These are phyloP conservation scores for Zele albiditarsus DNA, from an alignment of 2,888 invertebrate genomes.

Conservation along the genomic window DNA sequence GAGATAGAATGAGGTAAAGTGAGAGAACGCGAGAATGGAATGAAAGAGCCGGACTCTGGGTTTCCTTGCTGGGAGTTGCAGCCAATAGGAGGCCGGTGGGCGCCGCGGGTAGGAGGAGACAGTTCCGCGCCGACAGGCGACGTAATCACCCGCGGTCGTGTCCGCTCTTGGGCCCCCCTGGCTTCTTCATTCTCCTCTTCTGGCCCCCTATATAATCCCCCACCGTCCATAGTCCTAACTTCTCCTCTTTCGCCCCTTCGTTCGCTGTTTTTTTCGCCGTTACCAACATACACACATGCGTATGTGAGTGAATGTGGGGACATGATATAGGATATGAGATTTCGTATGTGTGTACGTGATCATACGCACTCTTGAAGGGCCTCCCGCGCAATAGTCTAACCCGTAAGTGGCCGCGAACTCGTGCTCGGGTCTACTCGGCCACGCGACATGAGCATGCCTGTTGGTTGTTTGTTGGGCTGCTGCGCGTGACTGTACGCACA, in stretches of 20 bases:
- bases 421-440: conserved; percentile 45
- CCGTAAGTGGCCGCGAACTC: conserved; percentile 56
- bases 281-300: too few species aligned
- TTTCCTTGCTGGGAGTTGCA: conserved; percentile 58
- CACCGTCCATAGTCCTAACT: too few species aligned
- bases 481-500: conserved; percentile 36
- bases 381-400: conserved; percentile 32
- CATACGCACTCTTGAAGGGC: background rate
- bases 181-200: conserved; percentile 55
- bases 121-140: conserved; percentile 71
- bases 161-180: conserved; percentile 58
- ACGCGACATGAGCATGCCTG: conserved; percentile 56
- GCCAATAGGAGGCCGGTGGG: conserved; percentile 67
- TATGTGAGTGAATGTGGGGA: too few species aligned
- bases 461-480: conserved; percentile 40
- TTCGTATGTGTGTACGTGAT: too few species aligned
- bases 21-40: conserved; percentile 37
- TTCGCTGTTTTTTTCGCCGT: too few species aligned
- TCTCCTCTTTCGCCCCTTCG: too few species aligned
- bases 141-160: conserved; percentile 71
- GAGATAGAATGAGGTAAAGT: conserved; percentile 43
- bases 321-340: too few species aligned
- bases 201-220: conserved; percentile 26
- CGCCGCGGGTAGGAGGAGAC: conserved; percentile 71
- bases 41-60: conserved; percentile 46